Evolutionary conservation across 2,113 vertebrate species (phyloP), one percentile per base, ranked within the genome.

Genomic region (Rostratula benghalensis): DNA sequence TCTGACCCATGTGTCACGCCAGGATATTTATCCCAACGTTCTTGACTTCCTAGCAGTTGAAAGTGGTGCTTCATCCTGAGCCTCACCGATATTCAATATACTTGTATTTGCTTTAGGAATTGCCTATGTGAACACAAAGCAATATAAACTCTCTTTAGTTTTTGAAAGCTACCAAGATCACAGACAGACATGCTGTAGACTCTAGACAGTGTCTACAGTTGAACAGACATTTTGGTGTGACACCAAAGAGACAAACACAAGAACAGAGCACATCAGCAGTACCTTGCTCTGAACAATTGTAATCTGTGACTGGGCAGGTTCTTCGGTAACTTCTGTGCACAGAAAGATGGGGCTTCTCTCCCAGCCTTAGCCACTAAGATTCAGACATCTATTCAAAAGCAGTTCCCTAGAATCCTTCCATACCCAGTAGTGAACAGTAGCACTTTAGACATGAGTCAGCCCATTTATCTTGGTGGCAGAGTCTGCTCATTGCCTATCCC

Each of bases 261-360:
- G 46, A 90, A 43, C 3, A 5, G 33, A 87, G 33, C 22, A 67
- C 8, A 7, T 21, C 25, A 60, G 25, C 1, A 61, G 31, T 5
- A 69, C 8, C 6, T 6, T 0, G 0, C 31, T 70, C 35, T 31
- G 63, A 77, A 37, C 24, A 61, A 48, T 20, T 50, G 54, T 13
- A 13, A 16, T 23, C 33, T 68, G 24, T 3, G 9, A 27, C 1
- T 6, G 31, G 16, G 60, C 0, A 1, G 13, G 21, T 21, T 73
- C 67, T 80, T 73, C 75, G 56, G 13, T 9, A 37, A 20, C 30
- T 71, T 79, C n/a, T 61, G 7, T 19, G 9, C 5, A 25, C 7
- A 5, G 39, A 77, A 65, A 81, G 27, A 54, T 13, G 13, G 6
- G 4, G 25, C n/a, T 94, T 84, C 54, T 50, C 56, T 51, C 33